Conservation (phyloP, 2,113 vertebrate genomes). For the Colius striatus region DNA sequence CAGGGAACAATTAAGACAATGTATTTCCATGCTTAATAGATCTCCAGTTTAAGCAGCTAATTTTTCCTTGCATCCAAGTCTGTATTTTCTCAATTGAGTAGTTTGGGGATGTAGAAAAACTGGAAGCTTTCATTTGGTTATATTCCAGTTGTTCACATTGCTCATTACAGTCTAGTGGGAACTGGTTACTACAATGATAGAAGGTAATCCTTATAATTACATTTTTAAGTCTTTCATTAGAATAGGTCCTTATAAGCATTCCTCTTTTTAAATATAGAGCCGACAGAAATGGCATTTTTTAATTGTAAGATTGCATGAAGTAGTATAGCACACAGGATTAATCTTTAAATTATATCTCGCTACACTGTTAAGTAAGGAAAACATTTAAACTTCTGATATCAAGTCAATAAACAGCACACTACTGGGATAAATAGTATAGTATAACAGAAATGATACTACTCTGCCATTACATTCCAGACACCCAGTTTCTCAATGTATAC, state of each 20-base stretch:
- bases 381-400: background rate
- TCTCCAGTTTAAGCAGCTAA: background rate
- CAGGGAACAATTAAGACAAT: background rate
- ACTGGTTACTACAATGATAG: background rate
- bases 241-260: background rate
- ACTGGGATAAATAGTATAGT: background rate
- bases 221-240: background rate
- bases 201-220: background rate
- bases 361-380: background rate
- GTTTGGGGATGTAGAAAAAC: background rate
- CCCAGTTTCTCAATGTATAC: background rate
- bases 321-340: background rate
- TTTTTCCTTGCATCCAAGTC: background rate
- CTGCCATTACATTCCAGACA: background rate
- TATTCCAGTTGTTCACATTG: background rate
- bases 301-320: background rate
- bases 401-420: background rate
- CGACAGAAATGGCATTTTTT: background rate
- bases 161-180: background rate
- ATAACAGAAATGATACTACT: background rate
- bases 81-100: background rate
- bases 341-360: background rate
- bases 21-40: background rate
- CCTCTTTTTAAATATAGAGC: background rate
- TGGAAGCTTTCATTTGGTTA: rapidly evolving